A percentile compares a stretch with the other conserved stretches of the same genome.
Conservation (phyloP, 2,113 vertebrate species). For the Desmodus rotundus region DNA sequence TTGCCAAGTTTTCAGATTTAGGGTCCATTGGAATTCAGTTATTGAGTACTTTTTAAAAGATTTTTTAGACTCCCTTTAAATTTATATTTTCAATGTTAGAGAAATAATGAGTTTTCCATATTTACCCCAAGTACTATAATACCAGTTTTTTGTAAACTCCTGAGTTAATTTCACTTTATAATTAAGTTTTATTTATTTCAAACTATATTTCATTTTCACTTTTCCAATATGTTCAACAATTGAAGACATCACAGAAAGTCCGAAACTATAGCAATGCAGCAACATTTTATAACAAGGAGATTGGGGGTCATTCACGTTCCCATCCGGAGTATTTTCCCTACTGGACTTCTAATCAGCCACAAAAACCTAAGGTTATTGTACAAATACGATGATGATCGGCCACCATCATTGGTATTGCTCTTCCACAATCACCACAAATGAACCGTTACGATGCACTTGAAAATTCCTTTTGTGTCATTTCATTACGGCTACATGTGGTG, state of each 20-base stretch:
- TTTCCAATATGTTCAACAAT: background rate
- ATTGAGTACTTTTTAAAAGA: background rate
- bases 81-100: background rate
- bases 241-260: background rate
- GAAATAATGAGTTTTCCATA: background rate
- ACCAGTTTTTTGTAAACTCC: background rate
- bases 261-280: background rate
- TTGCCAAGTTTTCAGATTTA: background rate
- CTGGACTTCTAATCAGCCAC: background rate
- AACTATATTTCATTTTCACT: background rate
- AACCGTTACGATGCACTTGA: background rate
- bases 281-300: background rate
- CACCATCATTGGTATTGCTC: background rate
- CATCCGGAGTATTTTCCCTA: background rate
- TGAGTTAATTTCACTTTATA: conserved; percentile 10
- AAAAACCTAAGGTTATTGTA: background rate
- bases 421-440: background rate
- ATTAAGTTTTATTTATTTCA: background rate
- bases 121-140: background rate
- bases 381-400: background rate
- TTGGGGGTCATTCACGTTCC: background rate
- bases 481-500: background rate
- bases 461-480: background rate
- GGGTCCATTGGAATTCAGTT: background rate
- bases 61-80: background rate